phyloP scores from a whole-genome alignment of 2,113 vertebrate species.

The Chionomys nivalis region DNA sequence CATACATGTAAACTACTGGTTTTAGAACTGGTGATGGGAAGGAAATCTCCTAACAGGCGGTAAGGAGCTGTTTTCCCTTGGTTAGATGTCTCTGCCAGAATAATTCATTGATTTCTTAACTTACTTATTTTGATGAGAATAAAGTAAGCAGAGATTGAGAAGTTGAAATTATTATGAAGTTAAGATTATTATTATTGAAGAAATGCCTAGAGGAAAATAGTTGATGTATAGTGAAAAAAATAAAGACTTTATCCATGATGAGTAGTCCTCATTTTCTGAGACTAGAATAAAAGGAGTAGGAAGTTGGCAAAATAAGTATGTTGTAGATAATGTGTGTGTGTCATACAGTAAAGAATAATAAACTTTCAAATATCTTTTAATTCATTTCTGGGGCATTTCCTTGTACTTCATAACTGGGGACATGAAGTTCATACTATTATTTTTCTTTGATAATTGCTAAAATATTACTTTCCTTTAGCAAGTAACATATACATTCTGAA shows the following conservation, averaged over 20 bases:
- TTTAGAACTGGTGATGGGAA: neutral
- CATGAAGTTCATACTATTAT: neutral
- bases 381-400: neutral
- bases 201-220: neutral
- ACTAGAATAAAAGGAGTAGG: rapidly evolving
- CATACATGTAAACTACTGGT: neutral
- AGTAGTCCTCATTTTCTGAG: neutral
- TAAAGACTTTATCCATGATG: too few relatives aligned
- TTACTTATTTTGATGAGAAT: neutral
- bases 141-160: neutral
- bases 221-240: neutral
- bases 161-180: neutral
- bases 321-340: neutral
- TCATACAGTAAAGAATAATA: neutral
- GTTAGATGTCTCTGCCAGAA: neutral
- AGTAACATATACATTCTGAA: neutral
- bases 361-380: neutral
- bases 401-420: neutral
- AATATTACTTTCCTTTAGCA: neutral
- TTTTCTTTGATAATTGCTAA: neutral
- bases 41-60: neutral
- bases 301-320: too few relatives aligned
- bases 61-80: neutral
- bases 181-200: neutral
- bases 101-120: neutral